Evolutionary conservation across 2,797 vertebrate species (phyloP).

Genomic region (Adelosebastes latens): DNA sequence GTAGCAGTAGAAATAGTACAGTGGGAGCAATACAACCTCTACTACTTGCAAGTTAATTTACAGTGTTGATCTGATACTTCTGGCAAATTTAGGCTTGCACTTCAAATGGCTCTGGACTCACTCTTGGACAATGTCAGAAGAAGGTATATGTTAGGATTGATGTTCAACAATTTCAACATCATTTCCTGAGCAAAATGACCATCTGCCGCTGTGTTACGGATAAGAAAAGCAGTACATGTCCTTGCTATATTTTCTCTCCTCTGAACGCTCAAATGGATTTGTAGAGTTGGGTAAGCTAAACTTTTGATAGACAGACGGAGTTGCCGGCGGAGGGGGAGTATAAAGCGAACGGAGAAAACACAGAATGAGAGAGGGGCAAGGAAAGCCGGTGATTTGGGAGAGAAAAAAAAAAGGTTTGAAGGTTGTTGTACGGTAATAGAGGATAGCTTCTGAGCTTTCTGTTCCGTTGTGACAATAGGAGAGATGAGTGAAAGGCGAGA

Average conservation of each 20-base stretch:
- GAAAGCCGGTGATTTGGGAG: conserved; percentile 11
- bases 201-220: neutral
- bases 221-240: neutral
- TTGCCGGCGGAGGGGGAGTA: neutral
- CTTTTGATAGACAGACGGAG: conserved; percentile 43
- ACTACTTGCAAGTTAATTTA: neutral
- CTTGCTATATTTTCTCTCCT: conserved; percentile 3
- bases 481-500: conserved; percentile 33
- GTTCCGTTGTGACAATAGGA: conserved; percentile 10
- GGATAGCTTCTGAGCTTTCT: conserved; percentile 12
- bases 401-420: conserved; percentile 13
- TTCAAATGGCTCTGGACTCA: neutral
- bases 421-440: conserved; percentile 23
- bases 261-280: conserved; percentile 43
- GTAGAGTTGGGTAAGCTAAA: conserved; percentile 17
- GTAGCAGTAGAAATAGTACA: neutral
- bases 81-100: neutral
- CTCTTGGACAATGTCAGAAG: neutral
- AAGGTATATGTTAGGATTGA: neutral
- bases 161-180: conserved; percentile 5
- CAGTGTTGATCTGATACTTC: neutral
- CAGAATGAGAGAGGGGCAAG: conserved; percentile 3
- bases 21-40: neutral
- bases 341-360: conserved; percentile 14
- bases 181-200: conserved; percentile 13